Percentiles rank a stretch among this genome's conserved stretches.
Conservation (phyloP, 2,888 invertebrate species). For the Galerucella pusilla region DNA sequence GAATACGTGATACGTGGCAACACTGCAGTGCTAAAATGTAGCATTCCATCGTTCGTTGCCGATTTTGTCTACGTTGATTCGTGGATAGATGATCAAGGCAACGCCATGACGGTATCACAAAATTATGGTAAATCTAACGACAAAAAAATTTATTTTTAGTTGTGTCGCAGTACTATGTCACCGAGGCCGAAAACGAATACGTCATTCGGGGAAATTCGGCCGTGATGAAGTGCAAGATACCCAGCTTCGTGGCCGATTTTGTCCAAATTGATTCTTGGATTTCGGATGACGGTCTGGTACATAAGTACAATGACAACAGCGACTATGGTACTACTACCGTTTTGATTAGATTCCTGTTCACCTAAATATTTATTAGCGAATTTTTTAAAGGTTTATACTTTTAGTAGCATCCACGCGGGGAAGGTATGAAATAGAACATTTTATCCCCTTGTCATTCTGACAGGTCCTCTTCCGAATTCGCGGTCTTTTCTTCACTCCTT, state of each 20-base stretch:
- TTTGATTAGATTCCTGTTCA: not conserved
- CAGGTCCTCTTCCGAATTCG: no score
- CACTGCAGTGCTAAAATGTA: conserved; percentile 78
- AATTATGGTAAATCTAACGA: conserved; percentile 66
- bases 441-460: no score
- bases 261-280: conserved; percentile 88
- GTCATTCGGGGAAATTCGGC: conserved; percentile 93
- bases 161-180: conserved; percentile 89
- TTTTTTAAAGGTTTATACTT: not conserved
- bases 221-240: conserved; percentile 93
- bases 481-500: no score
- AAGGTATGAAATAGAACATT: no score
- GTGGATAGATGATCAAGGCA: conserved; percentile 76
- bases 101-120: conserved; percentile 65
- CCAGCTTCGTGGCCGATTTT: conserved; percentile 93
- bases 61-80: conserved; percentile 78
- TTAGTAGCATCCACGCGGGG: no score
- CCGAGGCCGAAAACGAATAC: conserved; percentile 94
- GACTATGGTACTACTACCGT: conserved; percentile 47
- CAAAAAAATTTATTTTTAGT: conserved; percentile 69
- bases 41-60: conserved; percentile 79
- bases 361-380: not conserved
- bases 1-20: conserved; percentile 81
- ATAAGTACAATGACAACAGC: conserved; percentile 70
- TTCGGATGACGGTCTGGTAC: conserved; percentile 78